These are phyloP conservation scores for Trematomus loennbergii DNA, from an alignment of 2,113 vertebrate species.

Conservation along the genomic window DNA sequence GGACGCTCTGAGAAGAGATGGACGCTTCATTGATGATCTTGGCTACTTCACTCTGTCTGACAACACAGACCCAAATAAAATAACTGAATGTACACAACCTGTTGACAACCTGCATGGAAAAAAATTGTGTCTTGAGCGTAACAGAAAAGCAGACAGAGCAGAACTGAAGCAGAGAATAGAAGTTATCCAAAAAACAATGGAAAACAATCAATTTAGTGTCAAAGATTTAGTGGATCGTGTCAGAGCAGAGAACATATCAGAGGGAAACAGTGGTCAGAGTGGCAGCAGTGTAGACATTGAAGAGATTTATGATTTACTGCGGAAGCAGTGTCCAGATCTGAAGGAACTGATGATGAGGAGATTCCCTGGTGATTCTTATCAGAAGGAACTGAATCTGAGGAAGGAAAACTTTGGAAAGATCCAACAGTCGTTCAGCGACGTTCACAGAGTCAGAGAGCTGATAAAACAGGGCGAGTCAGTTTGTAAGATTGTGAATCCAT, in stretches of 20 bases:
- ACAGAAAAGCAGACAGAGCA: too few relatives aligned
- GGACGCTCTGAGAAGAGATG: constrained; percentile 35
- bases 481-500: too few relatives aligned
- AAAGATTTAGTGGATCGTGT: too few relatives aligned
- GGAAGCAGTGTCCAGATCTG: not conserved
- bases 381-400: not conserved
- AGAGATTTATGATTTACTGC: not conserved
- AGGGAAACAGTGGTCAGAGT: too few relatives aligned
- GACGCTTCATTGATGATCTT: constrained; percentile 32
- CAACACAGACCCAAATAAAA: too few relatives aligned
- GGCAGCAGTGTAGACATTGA: fast-evolving
- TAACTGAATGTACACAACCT: fast-evolving
- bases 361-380: not conserved
- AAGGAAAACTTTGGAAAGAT: constrained; percentile 56
- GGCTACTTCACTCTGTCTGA: fast-evolving
- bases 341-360: not conserved
- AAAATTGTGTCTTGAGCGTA: not conserved
- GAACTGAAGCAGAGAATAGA: too few relatives aligned
- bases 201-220: too few relatives aligned
- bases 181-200: not conserved
- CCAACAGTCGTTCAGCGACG: constrained; percentile 28
- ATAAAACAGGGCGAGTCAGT: constrained; percentile 13
- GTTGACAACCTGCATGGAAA: not conserved
- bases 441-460: constrained; percentile 21
- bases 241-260: too few relatives aligned